Evolutionary conservation across 2,888 invertebrate genomes (phyloP), one percentile per base, ranked within the genome.

Genomic region (Oegoconia quadripuncta): DNA sequence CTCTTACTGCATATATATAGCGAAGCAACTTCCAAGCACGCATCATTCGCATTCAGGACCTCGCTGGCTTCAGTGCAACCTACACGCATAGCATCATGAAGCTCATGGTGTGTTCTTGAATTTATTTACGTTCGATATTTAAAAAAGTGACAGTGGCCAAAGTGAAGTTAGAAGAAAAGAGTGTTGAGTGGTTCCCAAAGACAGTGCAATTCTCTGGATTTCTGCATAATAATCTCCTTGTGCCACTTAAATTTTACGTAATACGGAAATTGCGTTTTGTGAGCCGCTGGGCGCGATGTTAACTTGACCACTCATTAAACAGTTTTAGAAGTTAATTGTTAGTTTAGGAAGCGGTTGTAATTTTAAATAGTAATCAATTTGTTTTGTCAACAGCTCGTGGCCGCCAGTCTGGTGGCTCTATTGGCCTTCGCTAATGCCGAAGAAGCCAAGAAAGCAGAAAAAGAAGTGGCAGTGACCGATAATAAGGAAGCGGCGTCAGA

Each of bases 341-440:
- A n/a, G n/a, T n/a, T n/a, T n/a, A n/a, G n/a, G n/a, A 20, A 20
- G 20, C 20, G 20, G 30, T 34, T 5, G 14, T 27, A 12, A 43
- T 33, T 44, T 41, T 38, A 39, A 42, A 44, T 39, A 34, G 26
- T 23, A 29, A 25, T 30, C 33, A 17, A 27, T 44, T 48, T 42
- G 43, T 44, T 62, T 60, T 62, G 61, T 55, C 74, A 52, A 33
- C 80, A 88, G 88, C 84, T 88, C 79, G 87, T 88, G 83, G 88
- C 88, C 78, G 81, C 88, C 83, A 82, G 90, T 84, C 90, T 90
- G 83, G 88, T 91, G 87, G 90, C 90, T 79, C 81, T 90, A 64
- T 67, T 90, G 66, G 88, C 90, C 75, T 74, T 84, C 74, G 86
- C 89, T 50, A 65, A 88, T 44, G 91, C 90, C 47, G 90, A 89